These are phyloP conservation scores for Hybos culiciformis DNA, from an alignment of 2,888 invertebrate species.

Conservation along the genomic window DNA sequence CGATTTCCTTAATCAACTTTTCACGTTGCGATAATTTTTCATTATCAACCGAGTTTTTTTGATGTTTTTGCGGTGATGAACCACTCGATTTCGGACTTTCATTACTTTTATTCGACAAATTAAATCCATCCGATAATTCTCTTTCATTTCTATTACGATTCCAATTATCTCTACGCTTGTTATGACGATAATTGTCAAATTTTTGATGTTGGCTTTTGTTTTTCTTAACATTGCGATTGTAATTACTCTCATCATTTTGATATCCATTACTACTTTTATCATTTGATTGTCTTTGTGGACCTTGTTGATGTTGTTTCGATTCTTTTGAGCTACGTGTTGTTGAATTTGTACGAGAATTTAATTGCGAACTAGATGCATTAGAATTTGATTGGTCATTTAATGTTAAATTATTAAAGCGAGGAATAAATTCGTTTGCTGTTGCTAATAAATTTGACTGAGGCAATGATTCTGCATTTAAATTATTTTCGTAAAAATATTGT, in stretches of 20 bases:
- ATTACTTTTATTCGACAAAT: not conserved
- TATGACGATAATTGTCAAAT: conserved; percentile 30
- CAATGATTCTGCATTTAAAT: too few species aligned
- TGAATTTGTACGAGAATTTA: not conserved
- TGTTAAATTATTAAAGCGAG: conserved; percentile 26
- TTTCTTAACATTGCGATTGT: conserved; percentile 5
- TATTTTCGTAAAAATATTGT: too few species aligned
- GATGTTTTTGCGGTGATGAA: not conserved
- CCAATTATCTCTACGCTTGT: conserved; percentile 32
- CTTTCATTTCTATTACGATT: conserved; percentile 30
- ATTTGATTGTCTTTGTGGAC: not conserved
- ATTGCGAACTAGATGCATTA: not conserved
- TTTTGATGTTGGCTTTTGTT: conserved; percentile 22
- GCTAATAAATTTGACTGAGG: conserved; percentile 26
- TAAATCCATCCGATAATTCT: not conserved
- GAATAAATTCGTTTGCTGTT: conserved; percentile 32
- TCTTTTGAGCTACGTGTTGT: not conserved
- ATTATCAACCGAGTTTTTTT: conserved; percentile 18
- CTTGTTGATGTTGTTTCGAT: conserved; percentile 7
- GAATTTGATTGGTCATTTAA: not conserved
- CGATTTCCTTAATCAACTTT: conserved; percentile 69
- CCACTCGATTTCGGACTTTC: too few species aligned
- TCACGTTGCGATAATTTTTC: conserved; percentile 60
- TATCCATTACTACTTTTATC: not conserved
- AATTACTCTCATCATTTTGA: conserved; percentile 16